Conservation (phyloP, 2,113 vertebrate species). For the Peromyscus maniculatus region DNA sequence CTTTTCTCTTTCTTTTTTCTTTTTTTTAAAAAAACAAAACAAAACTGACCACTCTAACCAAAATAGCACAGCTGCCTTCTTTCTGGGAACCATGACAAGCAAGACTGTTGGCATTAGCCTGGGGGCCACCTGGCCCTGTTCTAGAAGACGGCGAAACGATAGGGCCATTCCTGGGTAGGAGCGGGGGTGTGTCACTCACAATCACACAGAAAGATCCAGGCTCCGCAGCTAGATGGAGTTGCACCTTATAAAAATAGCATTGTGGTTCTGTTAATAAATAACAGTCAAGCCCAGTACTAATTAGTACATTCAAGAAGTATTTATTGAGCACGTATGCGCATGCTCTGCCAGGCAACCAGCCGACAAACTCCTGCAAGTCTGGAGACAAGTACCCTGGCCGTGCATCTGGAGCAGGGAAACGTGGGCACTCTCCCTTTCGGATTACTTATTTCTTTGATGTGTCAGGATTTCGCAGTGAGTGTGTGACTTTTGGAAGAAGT, state of each 20-base stretch:
- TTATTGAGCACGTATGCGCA: background rate
- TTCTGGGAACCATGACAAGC: background rate
- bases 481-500: background rate
- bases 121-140: background rate
- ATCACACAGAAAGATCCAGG: background rate
- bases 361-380: background rate
- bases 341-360: background rate
- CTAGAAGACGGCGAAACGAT: background rate
- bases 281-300: background rate
- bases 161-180: background rate
- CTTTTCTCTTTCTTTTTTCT: background rate
- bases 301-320: background rate
- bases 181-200: background rate
- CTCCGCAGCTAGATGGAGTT: background rate
- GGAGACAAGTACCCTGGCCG: background rate
- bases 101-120: background rate
- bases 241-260: background rate
- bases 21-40: background rate
- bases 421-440: background rate
- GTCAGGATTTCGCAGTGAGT: background rate
- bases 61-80: constrained; percentile 43
- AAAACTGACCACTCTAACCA: constrained; percentile 53
- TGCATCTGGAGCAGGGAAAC: background rate
- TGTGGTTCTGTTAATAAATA: background rate
- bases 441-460: background rate